phyloP scores from a whole-genome alignment of 2,797 vertebrate genomes.

The Zenarchopterus dispar region DNA sequence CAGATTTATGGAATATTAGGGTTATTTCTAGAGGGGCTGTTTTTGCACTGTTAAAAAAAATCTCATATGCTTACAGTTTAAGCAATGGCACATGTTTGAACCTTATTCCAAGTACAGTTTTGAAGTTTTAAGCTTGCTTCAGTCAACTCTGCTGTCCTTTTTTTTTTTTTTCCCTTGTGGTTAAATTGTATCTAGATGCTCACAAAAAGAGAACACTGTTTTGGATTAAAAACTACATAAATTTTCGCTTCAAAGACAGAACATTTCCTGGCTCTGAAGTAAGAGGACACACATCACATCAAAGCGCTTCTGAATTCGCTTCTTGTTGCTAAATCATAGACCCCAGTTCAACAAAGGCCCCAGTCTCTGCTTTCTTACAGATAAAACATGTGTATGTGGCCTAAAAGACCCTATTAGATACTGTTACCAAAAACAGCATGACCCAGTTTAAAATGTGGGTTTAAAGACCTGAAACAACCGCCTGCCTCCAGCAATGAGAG shows the following conservation, averaged over 20 bases:
- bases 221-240: slow-evolving; percentile 34
- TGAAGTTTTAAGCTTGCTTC: neutral
- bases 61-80: neutral
- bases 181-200: neutral
- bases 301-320: slow-evolving; percentile 26
- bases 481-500: slow-evolving; percentile 36
- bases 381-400: slow-evolving; percentile 27
- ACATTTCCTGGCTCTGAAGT: slow-evolving; percentile 14
- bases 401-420: slow-evolving; percentile 40
- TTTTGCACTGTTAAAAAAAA: neutral
- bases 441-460: slow-evolving; percentile 59
- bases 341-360: slow-evolving; percentile 27
- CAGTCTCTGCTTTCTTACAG: slow-evolving; percentile 18
- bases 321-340: slow-evolving; percentile 37
- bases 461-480: slow-evolving; percentile 46
- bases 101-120: neutral
- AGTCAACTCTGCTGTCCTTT: neutral
- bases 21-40: too few species aligned
- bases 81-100: neutral
- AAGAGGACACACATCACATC: slow-evolving; percentile 27
- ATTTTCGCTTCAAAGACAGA: slow-evolving; percentile 45
- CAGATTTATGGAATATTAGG: too few species aligned
- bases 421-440: slow-evolving; percentile 56
- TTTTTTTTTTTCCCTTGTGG: neutral
- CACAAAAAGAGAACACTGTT: slow-evolving; percentile 20